Evolutionary conservation across 2,113 vertebrate genomes (phyloP).

Genomic region (Eulacestoma nigropectus): DNA sequence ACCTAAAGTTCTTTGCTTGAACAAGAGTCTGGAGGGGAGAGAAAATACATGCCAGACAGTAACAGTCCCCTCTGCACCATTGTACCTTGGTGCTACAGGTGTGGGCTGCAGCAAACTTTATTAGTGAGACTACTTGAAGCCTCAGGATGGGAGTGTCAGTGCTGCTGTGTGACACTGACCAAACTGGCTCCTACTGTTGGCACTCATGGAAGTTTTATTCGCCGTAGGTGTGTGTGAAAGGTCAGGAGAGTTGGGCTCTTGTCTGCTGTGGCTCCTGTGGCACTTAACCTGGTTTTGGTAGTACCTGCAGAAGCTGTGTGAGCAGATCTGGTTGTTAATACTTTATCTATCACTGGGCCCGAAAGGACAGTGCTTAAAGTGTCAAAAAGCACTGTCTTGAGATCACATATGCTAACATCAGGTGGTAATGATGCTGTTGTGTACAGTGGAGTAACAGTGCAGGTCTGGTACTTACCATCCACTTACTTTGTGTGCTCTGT

Average conservation of each 20-base stretch:
- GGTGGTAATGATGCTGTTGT: neutral
- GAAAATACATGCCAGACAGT: fast-evolving
- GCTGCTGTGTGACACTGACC: neutral
- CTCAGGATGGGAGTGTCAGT: fast-evolving
- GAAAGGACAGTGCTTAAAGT: neutral
- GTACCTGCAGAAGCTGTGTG: neutral
- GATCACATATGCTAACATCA: neutral
- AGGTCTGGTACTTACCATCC: fast-evolving
- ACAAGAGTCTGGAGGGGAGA: no score
- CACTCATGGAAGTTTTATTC: fast-evolving
- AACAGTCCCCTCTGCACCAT: fast-evolving
- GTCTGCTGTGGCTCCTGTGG: neutral
- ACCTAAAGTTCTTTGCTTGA: neutral
- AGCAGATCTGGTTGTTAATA: neutral
- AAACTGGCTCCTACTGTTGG: neutral
- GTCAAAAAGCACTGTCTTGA: neutral
- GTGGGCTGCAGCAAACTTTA: neutral
- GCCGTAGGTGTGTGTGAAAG: neutral
- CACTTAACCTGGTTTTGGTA: neutral
- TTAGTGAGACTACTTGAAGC: neutral
- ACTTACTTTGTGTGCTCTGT: neutral
- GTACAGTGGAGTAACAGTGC: neutral
- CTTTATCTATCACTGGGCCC: neutral
- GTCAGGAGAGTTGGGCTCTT: neutral
- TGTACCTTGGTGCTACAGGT: neutral